Evolutionary conservation across 2,888 invertebrate genomes (phyloP).

Genomic region (Philaethria dido): DNA sequence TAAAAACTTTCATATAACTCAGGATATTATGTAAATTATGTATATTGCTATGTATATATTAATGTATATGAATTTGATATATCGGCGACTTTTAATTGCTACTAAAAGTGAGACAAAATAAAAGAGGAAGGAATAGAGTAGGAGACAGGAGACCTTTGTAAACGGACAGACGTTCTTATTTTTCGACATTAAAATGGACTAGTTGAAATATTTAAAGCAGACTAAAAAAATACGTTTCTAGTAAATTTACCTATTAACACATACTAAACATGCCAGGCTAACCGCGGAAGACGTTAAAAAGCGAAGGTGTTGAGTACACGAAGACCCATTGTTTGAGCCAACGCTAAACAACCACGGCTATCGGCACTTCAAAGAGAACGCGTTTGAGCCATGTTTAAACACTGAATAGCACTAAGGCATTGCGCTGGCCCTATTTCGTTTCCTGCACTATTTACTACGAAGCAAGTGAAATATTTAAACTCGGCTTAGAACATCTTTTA

Average conservation of each 20-base stretch:
- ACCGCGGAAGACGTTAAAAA: slow-evolving; percentile 70
- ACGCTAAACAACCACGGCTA: slow-evolving; percentile 67
- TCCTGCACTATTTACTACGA: slow-evolving; percentile 45
- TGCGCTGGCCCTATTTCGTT: slow-evolving; percentile 45
- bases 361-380: slow-evolving; percentile 48
- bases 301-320: slow-evolving; percentile 71
- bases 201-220: not conserved
- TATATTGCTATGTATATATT: too few species aligned
- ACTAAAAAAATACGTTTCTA: not conserved
- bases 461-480: slow-evolving; percentile 22
- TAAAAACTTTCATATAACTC: too few species aligned
- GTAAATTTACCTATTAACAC: slow-evolving; percentile 15
- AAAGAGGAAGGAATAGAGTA: too few species aligned
- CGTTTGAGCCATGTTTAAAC: slow-evolving; percentile 42
- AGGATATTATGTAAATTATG: too few species aligned
- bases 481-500: not conserved
- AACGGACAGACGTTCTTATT: not conserved
- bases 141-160: too few species aligned
- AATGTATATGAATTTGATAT: too few species aligned
- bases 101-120: too few species aligned
- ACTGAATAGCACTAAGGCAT: slow-evolving; percentile 64
- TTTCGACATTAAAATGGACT: not conserved
- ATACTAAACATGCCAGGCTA: slow-evolving; percentile 51
- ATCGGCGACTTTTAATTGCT: too few species aligned
- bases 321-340: slow-evolving; percentile 69